Evolutionary conservation across 2,888 invertebrate species (phyloP), one percentile per base, ranked within the genome.

Genomic region (Graphium colonna): DNA sequence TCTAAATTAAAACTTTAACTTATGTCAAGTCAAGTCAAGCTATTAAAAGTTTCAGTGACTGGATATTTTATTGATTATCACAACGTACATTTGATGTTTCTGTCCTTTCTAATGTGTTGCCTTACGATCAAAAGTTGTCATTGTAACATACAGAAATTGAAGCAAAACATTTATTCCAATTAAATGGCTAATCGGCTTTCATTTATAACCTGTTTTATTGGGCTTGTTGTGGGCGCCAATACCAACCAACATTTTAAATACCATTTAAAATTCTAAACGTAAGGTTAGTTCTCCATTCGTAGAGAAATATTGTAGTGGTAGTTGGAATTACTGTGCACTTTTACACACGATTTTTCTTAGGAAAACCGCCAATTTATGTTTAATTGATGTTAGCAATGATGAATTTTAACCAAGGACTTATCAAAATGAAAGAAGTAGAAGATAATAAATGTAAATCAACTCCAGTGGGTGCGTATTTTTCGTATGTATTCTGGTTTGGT

Each of bases 361-460:
- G 52, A 55, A 45, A 33, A 45, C 55, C 48, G 42, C 43, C 54
- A 55, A 57, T 64, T 47, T 60, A 60, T 60, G 60, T 54, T 42
- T 12, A 26, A 38, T 26, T 3, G 33, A 49, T 56, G 45, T 49
- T 49, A n/a, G 39, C 16, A 56, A 64, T 57, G 51, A 84, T 85
- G 84, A 84, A 76, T 76, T 75, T 72, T 61, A 79, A 61, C 57
- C 77, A 77, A 67, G 72, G 66, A 44, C 77, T 76, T 60, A 53
- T 63, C 42, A 85, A 80, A 73, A 72, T 75, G 66, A 88, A 85
- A 66, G 86, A 87, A 52, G 74, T 70, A 68, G 72, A 67, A 60
- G 88, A 87, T 59, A 77, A 60, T 61, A 85, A 85, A 71, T 58
- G 75, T 15, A 88, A 80, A 69, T 68, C 80, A 39, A 88, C 88